Percentiles rank a stretch among this genome's conserved stretches.
phyloP scores from a whole-genome alignment of 2,888 invertebrate species.

The Eupithecia inturbata region DNA sequence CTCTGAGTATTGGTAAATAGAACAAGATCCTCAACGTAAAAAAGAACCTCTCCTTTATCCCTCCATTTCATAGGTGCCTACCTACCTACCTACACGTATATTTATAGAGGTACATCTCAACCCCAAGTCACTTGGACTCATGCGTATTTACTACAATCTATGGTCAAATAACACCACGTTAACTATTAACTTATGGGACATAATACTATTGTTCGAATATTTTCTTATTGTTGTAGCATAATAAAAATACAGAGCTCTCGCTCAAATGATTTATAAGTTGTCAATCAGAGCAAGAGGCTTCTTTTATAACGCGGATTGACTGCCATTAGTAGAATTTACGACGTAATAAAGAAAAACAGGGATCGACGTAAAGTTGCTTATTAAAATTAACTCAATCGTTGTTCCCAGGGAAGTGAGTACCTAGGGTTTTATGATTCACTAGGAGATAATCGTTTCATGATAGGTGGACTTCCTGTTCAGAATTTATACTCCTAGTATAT shows the following conservation, averaged over 20 bases:
- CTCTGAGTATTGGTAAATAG: no score
- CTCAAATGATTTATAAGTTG: background rate
- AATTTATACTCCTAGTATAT: background rate
- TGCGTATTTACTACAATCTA: background rate
- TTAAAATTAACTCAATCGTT: constrained; percentile 1
- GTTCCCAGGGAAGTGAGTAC: constrained; percentile 11
- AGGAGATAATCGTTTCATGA: constrained; percentile 7
- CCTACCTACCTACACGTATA: no score
- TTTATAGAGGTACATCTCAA: no score
- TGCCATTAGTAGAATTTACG: background rate
- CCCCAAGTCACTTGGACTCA: no score
- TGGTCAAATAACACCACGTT: background rate
- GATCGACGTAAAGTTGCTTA: constrained; percentile 6
- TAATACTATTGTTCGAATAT: background rate
- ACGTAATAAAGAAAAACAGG: constrained; percentile 1
- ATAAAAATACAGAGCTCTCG: background rate
- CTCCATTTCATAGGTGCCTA: no score
- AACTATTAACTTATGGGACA: background rate
- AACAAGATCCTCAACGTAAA: no score
- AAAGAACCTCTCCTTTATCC: no score
- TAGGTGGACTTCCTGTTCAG: constrained; percentile 4
- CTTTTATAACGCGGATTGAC: background rate
- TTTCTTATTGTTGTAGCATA: background rate
- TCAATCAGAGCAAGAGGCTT: background rate
- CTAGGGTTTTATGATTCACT: background rate